These are phyloP conservation scores for Drosophila buzzatii DNA, from an alignment of 2,888 invertebrate genomes.

Conservation along the genomic window DNA sequence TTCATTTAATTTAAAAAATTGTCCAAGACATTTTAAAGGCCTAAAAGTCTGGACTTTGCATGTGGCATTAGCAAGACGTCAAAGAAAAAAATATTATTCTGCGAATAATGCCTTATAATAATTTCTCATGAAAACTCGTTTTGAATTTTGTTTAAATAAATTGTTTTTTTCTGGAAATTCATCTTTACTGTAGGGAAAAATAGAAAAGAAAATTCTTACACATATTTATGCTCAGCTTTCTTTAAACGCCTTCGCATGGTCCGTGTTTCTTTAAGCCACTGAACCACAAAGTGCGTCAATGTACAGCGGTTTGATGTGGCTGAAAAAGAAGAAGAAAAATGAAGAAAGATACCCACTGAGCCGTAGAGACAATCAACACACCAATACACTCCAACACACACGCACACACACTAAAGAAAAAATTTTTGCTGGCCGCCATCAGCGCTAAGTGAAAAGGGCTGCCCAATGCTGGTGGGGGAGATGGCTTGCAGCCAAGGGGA, in stretches of 20 bases:
- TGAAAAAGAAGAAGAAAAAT: conserved; percentile 2
- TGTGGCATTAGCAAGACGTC: too few species aligned
- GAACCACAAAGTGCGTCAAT: conserved; percentile 31
- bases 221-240: not conserved
- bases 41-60: too few species aligned
- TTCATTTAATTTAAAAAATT: too few species aligned
- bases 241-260: not conserved
- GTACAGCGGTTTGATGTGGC: conserved; percentile 2
- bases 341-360: conserved; percentile 24
- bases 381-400: conserved; percentile 17
- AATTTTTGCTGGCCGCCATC: conserved; percentile 25
- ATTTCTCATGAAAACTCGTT: too few species aligned
- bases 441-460: conserved; percentile 57
- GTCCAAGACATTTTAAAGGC: too few species aligned
- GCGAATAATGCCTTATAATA: too few species aligned
- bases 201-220: too few species aligned
- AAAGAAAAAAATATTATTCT: too few species aligned
- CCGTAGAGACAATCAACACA: conserved; percentile 58
- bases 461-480: conserved; percentile 14
- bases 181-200: too few species aligned
- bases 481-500: not conserved
- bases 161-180: too few species aligned
- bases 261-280: conserved; percentile 30
- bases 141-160: too few species aligned
- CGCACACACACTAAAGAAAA: conserved; percentile 12